Evolutionary conservation across 1,140 invertebrate species (phyloP).

Genomic region (Colletes gigas): DNA sequence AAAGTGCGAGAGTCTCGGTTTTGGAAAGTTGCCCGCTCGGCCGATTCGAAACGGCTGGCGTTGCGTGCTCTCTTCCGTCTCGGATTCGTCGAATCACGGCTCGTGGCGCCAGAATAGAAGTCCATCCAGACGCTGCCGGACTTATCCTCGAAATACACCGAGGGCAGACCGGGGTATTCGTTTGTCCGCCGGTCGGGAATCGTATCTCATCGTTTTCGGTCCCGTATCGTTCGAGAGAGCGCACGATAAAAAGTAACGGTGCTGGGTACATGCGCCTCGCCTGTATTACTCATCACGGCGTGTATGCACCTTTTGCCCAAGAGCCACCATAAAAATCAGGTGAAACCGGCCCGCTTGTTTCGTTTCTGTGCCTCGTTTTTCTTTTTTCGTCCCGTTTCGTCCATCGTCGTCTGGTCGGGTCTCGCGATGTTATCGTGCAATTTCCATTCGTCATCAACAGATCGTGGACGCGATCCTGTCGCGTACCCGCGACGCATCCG

Average conservation of each 20-base stretch:
- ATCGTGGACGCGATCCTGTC: slow-evolving; percentile 7
- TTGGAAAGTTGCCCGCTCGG: slow-evolving; percentile 60
- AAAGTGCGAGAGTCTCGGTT: slow-evolving; percentile 15
- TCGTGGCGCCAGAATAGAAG: slow-evolving; percentile 49
- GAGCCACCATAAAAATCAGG: slow-evolving; percentile 49
- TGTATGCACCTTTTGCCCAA: slow-evolving; percentile 39
- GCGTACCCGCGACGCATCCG: not conserved
- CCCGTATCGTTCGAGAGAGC: not conserved
- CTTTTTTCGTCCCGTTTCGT: not conserved
- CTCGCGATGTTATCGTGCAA: slow-evolving; percentile 40
- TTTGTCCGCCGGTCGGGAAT: slow-evolving; percentile 15
- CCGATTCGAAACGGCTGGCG: slow-evolving; percentile 13
- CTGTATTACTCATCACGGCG: slow-evolving; percentile 32
- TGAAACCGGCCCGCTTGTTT: slow-evolving; percentile 35
- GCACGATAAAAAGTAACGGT: slow-evolving; percentile 49
- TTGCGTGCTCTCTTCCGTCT: slow-evolving; percentile 33
- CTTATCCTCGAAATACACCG: slow-evolving; percentile 6
- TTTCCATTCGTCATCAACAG: slow-evolving; percentile 50
- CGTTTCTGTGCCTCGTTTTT: not conserved
- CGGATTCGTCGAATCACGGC: slow-evolving; percentile 42
- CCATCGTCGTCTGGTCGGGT: not conserved
- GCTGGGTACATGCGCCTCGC: slow-evolving; percentile 3
- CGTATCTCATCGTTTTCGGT: slow-evolving; percentile 15
- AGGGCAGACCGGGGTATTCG: not conserved
- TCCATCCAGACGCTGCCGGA: not conserved